Evolutionary conservation across 2,888 invertebrate species (phyloP).

Genomic region (Nephrocerus scutellatus): DNA sequence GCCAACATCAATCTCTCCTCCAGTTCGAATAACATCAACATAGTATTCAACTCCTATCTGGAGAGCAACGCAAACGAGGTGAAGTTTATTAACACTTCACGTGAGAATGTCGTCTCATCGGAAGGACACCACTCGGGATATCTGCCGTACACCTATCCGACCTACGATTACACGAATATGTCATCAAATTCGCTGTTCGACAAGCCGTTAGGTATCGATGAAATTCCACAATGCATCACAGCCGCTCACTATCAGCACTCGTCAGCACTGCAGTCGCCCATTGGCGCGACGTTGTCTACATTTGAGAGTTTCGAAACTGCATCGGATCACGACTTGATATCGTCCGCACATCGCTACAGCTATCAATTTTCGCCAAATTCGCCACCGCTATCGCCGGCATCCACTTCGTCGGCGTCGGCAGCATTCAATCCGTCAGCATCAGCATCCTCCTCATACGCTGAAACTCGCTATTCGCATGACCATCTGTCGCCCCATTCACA

Average conservation of each 20-base stretch:
- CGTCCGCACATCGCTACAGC: slow-evolving; percentile 32
- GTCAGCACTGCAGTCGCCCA: slow-evolving; percentile 33
- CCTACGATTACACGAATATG: slow-evolving; percentile 46
- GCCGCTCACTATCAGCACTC: slow-evolving; percentile 35
- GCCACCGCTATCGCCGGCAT: slow-evolving; percentile 31
- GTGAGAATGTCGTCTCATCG: slow-evolving; percentile 33
- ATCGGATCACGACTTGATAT: slow-evolving; percentile 41
- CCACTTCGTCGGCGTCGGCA: slow-evolving; percentile 33
- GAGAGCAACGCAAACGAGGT: slow-evolving; percentile 44
- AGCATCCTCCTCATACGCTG: neutral
- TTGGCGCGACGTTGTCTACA: slow-evolving; percentile 21
- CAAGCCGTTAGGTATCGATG: slow-evolving; percentile 42
- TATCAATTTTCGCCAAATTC: slow-evolving; percentile 30
- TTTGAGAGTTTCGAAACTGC: slow-evolving; percentile 43
- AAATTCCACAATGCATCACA: slow-evolving; percentile 31
- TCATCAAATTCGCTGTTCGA: slow-evolving; percentile 45
- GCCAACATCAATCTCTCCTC: slow-evolving; percentile 44
- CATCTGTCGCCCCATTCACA: slow-evolving; percentile 25
- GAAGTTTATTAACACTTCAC: slow-evolving; percentile 44
- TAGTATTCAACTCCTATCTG: slow-evolving; percentile 40
- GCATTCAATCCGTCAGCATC: slow-evolving; percentile 19
- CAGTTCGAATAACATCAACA: slow-evolving; percentile 46
- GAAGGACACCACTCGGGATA: slow-evolving; percentile 42
- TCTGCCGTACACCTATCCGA: slow-evolving; percentile 41
- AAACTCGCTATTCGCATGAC: slow-evolving; percentile 1